Percentiles rank a stretch among this genome's conserved stretches.
Conservation (phyloP, 2,888 invertebrate genomes). For the Eristalis tenax region DNA sequence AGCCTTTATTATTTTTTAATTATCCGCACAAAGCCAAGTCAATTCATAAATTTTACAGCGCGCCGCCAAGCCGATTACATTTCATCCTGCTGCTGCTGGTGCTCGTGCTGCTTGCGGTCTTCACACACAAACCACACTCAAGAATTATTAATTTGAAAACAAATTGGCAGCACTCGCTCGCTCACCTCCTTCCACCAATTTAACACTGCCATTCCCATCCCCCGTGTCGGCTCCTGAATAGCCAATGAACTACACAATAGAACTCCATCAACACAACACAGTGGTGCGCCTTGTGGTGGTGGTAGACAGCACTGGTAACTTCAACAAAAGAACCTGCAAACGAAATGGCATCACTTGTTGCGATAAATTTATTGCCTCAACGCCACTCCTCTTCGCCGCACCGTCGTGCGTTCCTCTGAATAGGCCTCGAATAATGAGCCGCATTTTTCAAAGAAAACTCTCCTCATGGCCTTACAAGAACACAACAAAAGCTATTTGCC, state of each 20-base stretch:
- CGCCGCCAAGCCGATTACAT: neutral
- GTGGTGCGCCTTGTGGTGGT: neutral
- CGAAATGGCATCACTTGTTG: conserved; percentile 48
- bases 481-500: conserved; percentile 26
- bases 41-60: neutral
- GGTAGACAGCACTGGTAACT: neutral
- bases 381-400: neutral
- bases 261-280: neutral
- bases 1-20: neutral
- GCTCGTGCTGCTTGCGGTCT: neutral
- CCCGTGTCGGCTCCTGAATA: neutral
- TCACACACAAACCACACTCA: neutral
- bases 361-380: conserved; percentile 24
- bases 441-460: conserved; percentile 1
- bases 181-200: neutral
- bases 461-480: conserved; percentile 25
- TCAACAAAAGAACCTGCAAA: conserved; percentile 17
- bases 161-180: conserved; percentile 24
- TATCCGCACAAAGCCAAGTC: neutral
- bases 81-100: neutral
- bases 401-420: neutral
- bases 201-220: neutral
- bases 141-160: conserved; percentile 13
- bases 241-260: neutral
- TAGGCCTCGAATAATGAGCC: neutral